Percentiles rank a stretch among this genome's conserved stretches.
These are phyloP conservation scores for Aphidius ervi DNA, from an alignment of 1,140 invertebrate genomes.

Conservation along the genomic window DNA sequence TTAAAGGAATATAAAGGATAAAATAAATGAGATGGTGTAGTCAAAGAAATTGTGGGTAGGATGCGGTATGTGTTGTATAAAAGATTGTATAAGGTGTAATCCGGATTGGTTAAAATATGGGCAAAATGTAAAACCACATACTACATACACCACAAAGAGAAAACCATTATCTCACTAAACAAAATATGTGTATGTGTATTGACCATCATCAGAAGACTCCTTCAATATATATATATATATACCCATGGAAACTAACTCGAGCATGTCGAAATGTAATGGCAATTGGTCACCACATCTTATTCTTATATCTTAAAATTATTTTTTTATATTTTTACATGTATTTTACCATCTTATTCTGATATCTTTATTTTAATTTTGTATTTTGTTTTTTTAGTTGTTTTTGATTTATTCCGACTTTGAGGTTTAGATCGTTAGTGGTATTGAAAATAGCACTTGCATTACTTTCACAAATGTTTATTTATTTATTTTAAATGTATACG, in stretches of 20 bases:
- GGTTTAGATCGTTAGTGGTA: conserved; percentile 15
- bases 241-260: conserved; percentile 20
- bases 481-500: conserved; percentile 6
- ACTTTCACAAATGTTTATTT: neutral
- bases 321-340: neutral
- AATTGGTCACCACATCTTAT: conserved; percentile 5
- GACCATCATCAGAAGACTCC: neutral
- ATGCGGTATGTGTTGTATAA: too few relatives aligned
- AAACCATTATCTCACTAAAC: too few relatives aligned
- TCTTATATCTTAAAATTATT: neutral
- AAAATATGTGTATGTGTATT: too few relatives aligned
- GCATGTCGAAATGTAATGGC: conserved; percentile 22
- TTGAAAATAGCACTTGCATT: neutral
- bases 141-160: too few relatives aligned
- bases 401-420: conserved; percentile 2
- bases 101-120: too few relatives aligned
- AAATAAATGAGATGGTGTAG: too few relatives aligned
- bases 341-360: too few relatives aligned
- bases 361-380: too few relatives aligned
- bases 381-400: neutral
- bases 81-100: too few relatives aligned
- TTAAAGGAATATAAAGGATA: too few relatives aligned
- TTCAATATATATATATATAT: neutral
- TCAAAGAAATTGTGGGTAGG: too few relatives aligned
- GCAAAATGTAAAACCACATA: too few relatives aligned